Evolutionary conservation across 2,888 invertebrate species (phyloP).

Genomic region (Apoda limacodes): DNA sequence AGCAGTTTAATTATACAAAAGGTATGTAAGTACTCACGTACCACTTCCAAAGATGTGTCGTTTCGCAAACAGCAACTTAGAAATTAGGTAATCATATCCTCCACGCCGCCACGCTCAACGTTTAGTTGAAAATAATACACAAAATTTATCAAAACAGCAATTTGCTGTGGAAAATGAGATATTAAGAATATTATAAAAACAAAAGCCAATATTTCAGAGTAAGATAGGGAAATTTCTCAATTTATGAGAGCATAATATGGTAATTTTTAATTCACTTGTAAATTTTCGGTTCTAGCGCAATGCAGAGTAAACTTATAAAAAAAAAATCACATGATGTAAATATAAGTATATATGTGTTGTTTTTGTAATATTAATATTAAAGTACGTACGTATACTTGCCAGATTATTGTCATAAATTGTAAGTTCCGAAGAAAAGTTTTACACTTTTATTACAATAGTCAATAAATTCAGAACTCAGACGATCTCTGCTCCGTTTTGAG

Average conservation of each 20-base stretch:
- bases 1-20: slow-evolving; percentile 68
- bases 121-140: too few relatives aligned
- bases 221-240: slow-evolving; percentile 21
- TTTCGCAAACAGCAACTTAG: slow-evolving; percentile 45
- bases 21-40: slow-evolving; percentile 49
- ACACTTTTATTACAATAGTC: slow-evolving; percentile 43
- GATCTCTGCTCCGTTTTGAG: too few relatives aligned
- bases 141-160: too few relatives aligned
- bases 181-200: slow-evolving; percentile 5
- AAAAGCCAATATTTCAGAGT: slow-evolving; percentile 20
- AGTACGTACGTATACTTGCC: slow-evolving; percentile 31
- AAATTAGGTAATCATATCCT: slow-evolving; percentile 51
- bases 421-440: slow-evolving; percentile 43
- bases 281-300: slow-evolving; percentile 37
- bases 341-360: slow-evolving; percentile 24
- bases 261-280: slow-evolving; percentile 30
- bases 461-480: too few relatives aligned
- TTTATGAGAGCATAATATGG: slow-evolving; percentile 26
- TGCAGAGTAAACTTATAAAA: slow-evolving; percentile 42
- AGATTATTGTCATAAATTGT: slow-evolving; percentile 38
- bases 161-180: too few relatives aligned
- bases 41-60: slow-evolving; percentile 44
- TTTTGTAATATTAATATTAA: slow-evolving; percentile 26
- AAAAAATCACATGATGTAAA: slow-evolving; percentile 34
- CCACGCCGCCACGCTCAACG: too few relatives aligned